Conservation (phyloP, 1,140 invertebrate species). For the Parasteatoda tepidariorum region DNA sequence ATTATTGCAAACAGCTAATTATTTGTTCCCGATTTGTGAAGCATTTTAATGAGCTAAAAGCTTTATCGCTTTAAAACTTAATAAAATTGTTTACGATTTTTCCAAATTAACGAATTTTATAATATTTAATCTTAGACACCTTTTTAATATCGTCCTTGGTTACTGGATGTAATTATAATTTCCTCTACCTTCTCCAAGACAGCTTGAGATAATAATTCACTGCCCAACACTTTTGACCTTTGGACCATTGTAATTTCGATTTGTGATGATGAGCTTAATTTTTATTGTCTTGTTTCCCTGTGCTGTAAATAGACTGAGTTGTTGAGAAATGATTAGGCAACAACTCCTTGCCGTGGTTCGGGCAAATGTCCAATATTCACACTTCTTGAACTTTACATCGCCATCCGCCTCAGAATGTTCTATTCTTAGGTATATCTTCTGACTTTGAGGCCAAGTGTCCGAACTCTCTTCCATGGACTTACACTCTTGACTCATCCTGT, state of each 20-base stretch:
- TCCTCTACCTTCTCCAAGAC: no score
- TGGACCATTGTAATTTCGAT: constrained; percentile 7
- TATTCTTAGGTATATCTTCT: constrained; percentile 40
- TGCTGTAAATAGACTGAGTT: constrained; percentile 46
- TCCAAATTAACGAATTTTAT: no score
- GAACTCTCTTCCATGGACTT: constrained; percentile 15
- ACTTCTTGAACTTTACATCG: constrained; percentile 3
- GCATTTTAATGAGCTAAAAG: no score
- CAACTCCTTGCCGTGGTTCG: neutral
- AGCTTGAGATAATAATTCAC: no score
- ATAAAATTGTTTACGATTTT: no score
- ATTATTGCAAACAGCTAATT: no score
- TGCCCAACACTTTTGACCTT: neutral
- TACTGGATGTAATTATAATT: no score
- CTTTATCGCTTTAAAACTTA: no score
- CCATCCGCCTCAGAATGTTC: constrained; percentile 33
- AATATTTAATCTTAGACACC: no score
- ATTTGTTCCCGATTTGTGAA: no score
- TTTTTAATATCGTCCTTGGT: no score
- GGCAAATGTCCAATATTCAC: constrained; percentile 52
- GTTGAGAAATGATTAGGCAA: constrained; percentile 19
- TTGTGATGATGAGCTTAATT: constrained; percentile 14
- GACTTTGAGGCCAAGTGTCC: constrained; percentile 52
- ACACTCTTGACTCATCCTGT: neutral
- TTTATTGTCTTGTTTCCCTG: constrained; percentile 33